A percentile compares a stretch with the other conserved stretches of the same genome.
Evolutionary conservation across 2,113 vertebrate genomes (phyloP).

Genomic region (Pimephales promelas): DNA sequence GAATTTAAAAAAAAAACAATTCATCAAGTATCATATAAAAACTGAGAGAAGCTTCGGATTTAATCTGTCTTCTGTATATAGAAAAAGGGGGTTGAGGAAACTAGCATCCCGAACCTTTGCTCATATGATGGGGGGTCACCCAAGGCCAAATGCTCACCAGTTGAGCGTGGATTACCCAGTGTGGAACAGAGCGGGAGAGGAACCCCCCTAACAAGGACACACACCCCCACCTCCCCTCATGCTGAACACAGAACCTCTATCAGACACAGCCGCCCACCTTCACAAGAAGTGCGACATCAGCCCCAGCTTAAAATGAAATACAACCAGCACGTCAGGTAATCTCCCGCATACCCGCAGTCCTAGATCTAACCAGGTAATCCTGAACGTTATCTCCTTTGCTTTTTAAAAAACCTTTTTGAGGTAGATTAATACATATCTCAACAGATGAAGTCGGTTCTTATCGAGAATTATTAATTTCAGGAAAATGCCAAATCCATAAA

Average conservation of each 20-base stretch:
- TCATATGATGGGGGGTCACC: constrained; percentile 80
- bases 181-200: constrained; percentile 73
- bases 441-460: background rate
- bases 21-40: background rate
- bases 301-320: constrained; percentile 53
- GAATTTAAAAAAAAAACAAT: background rate
- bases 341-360: background rate
- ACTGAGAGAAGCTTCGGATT: background rate
- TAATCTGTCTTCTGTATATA: constrained; percentile 61
- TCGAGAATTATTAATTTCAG: background rate
- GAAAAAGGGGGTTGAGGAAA: constrained; percentile 83
- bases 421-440: background rate
- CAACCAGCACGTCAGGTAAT: constrained; percentile 73
- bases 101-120: constrained; percentile 83
- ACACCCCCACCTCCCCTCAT: constrained; percentile 70
- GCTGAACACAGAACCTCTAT: constrained; percentile 72
- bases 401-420: background rate
- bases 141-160: constrained; percentile 64
- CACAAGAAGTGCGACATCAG: constrained; percentile 66
- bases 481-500: too few species aligned
- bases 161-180: constrained; percentile 73
- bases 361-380: background rate
- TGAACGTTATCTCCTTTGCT: background rate
- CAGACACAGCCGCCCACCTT: constrained; percentile 71
- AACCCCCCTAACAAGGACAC: constrained; percentile 61